A percentile compares a stretch with the other conserved stretches of the same genome.
Evolutionary conservation across 2,113 vertebrate species (phyloP).

Genomic region (Melanerpes formicivorus): DNA sequence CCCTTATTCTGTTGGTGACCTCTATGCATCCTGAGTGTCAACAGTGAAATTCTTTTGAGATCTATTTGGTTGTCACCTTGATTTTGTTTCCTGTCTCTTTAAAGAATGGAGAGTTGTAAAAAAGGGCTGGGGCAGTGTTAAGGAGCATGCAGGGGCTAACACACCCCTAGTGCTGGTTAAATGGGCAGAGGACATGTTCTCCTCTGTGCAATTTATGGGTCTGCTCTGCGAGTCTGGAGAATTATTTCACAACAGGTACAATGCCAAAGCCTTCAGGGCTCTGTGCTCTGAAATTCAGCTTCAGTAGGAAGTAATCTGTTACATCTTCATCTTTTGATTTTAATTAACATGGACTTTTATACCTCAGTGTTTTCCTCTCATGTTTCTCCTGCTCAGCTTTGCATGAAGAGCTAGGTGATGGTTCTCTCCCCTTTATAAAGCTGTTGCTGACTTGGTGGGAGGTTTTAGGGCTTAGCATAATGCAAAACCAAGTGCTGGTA

Average conservation of each 20-base stretch:
- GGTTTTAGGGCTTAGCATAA: background rate
- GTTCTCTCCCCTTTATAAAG: background rate
- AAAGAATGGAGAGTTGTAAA: background rate
- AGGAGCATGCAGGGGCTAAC: background rate
- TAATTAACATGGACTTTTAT: accelerated
- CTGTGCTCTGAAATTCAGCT: background rate
- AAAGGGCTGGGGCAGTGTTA: too few species aligned
- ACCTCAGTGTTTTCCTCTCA: background rate
- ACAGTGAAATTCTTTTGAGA: accelerated
- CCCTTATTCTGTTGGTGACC: background rate
- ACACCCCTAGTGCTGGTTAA: accelerated
- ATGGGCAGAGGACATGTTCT: background rate
- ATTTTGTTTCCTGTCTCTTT: background rate
- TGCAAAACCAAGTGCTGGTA: background rate
- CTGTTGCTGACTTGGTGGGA: background rate
- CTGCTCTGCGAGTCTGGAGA: background rate
- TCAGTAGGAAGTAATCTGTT: background rate
- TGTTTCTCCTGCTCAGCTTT: background rate
- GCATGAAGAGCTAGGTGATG: background rate
- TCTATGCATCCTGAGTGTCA: background rate
- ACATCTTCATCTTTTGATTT: background rate
- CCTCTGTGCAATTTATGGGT: background rate
- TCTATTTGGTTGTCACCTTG: background rate
- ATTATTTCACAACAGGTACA: background rate
- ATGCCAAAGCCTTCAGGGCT: background rate